Evolutionary conservation across 2,797 vertebrate species (phyloP).

Genomic region (Lycodopsis pacificus): DNA sequence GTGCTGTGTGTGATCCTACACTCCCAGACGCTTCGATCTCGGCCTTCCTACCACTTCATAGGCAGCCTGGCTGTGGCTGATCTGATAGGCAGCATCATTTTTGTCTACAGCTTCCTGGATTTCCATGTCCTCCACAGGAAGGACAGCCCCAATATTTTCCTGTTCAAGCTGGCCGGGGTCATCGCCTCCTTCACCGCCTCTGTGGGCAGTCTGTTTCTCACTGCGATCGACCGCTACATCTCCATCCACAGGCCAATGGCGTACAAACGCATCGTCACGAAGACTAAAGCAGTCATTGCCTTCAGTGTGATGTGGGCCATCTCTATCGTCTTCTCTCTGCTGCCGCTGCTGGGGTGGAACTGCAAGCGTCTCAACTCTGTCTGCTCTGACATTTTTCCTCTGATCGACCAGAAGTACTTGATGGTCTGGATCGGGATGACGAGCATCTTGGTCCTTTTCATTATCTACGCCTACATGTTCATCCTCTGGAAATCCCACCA

Average conservation of each 20-base stretch:
- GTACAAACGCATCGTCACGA: slow-evolving; percentile 97
- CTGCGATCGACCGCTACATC: slow-evolving; percentile 97
- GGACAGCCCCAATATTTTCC: slow-evolving; percentile 94
- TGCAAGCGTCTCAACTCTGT: slow-evolving; percentile 94
- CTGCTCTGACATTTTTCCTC: slow-evolving; percentile 98
- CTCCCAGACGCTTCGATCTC: slow-evolving; percentile 93
- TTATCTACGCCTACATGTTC: slow-evolving; percentile 98
- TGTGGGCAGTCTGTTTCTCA: slow-evolving; percentile 97
- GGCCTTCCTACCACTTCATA: slow-evolving; percentile 98
- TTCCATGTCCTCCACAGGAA: slow-evolving; percentile 98
- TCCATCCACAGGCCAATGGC: slow-evolving; percentile 97
- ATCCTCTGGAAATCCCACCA: slow-evolving; percentile 99
- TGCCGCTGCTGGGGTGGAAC: slow-evolving; percentile 98
- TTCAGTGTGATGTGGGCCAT: slow-evolving; percentile 98
- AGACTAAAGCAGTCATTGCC: slow-evolving; percentile 94
- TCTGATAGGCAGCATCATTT: slow-evolving; percentile 96
- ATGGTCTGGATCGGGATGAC: slow-evolving; percentile 99
- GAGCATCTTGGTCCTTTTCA: slow-evolving; percentile 92
- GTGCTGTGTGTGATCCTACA: slow-evolving; percentile 97
- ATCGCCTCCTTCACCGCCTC: slow-evolving; percentile 98
- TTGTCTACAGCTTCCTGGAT: slow-evolving; percentile 99
- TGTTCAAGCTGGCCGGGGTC: slow-evolving; percentile 97
- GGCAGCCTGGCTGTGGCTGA: slow-evolving; percentile 97
- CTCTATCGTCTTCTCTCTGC: slow-evolving; percentile 92
- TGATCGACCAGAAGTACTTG: slow-evolving; percentile 95